Base-by-base conservation (phyloP, 64 coral and sea anemone genomes). In the Porites lutea region DNA sequence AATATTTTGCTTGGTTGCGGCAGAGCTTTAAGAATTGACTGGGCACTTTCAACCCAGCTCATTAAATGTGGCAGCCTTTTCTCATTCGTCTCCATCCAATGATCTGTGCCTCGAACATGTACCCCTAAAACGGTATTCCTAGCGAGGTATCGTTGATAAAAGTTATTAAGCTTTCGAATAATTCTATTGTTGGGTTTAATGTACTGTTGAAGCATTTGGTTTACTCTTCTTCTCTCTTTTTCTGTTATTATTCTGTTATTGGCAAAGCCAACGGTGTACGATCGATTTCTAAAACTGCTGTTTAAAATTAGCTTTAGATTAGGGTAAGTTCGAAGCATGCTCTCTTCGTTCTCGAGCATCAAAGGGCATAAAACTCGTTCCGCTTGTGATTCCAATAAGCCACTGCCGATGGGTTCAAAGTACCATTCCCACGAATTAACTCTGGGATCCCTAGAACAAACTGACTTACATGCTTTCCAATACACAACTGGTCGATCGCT, bases 361-460 rank as follows among this genome's bases (percentile, higher is more conserved):
- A 68, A 51, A 48, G 46, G 19, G 13, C 95, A 97, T 11, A 97
- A 70, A 63, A 90, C 88, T 18, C 71, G 90, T 61, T 75, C 86
- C 47, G 72, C 75, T 87, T 88, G 50, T 54, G 64, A 43, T n/a
- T 97, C 95, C 50, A 97, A 44, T 57, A 37, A 37, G 10, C 66
- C 87, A 19, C 19, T 50, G 59, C 94, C 94, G 14, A 97, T 67
- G 4, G 95, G 92, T 44, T 97, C 92, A 83, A 97, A 97, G 83
- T 93, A 97, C 92, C 91, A 97, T 8, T 75, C 63, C 95, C 95
- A 97, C 7, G 95, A 90, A 83, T 97, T 94, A 2, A 94, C 71
- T 3, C 12, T 65, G 9, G 79, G 77, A 60, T 91, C 86, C 44
- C 52, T 62, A n/a, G 92, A 78, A 45, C 95, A 97, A 43, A 71